phyloP scores from a whole-genome alignment of 2,888 invertebrate genomes.

The Metopia argyrocephala region DNA sequence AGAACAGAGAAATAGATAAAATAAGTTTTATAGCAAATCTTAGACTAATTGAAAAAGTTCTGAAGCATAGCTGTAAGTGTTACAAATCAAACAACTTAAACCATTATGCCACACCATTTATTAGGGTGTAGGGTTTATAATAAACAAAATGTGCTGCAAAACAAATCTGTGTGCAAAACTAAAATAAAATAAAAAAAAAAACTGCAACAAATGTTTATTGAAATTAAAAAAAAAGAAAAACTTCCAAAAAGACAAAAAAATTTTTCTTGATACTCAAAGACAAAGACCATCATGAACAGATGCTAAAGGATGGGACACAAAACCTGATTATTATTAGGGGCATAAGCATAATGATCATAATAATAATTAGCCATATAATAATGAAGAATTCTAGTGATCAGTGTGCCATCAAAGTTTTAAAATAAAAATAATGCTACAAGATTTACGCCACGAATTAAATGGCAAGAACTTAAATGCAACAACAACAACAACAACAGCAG shows the following conservation, averaged over 20 bases:
- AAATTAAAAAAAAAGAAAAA: constrained; percentile 41
- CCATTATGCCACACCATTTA: constrained; percentile 45
- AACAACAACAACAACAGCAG: constrained; percentile 21
- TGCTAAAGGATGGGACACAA: constrained; percentile 48
- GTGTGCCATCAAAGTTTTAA: constrained; percentile 11
- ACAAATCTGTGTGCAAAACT: constrained; percentile 38
- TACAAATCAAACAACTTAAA: too few relatives aligned
- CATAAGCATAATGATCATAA: constrained; percentile 24
- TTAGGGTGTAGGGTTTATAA: neutral
- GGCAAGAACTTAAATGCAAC: constrained; percentile 40
- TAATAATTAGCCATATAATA: constrained; percentile 32
- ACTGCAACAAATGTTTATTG: constrained; percentile 35
- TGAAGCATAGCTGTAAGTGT: too few relatives aligned
- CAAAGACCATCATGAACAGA: constrained; percentile 43
- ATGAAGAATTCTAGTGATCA: constrained; percentile 56
- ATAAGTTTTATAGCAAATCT: too few relatives aligned
- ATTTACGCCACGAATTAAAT: constrained; percentile 64
- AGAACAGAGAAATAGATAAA: too few relatives aligned
- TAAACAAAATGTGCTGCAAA: neutral
- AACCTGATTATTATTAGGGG: constrained; percentile 28
- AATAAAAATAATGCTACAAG: constrained; percentile 56
- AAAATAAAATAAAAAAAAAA: constrained; percentile 15
- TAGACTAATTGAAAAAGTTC: too few relatives aligned
- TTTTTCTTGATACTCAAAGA: constrained; percentile 14
- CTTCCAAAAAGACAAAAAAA: neutral